Conservation (phyloP, 2,113 vertebrate genomes). For the Crotalus tigris region DNA sequence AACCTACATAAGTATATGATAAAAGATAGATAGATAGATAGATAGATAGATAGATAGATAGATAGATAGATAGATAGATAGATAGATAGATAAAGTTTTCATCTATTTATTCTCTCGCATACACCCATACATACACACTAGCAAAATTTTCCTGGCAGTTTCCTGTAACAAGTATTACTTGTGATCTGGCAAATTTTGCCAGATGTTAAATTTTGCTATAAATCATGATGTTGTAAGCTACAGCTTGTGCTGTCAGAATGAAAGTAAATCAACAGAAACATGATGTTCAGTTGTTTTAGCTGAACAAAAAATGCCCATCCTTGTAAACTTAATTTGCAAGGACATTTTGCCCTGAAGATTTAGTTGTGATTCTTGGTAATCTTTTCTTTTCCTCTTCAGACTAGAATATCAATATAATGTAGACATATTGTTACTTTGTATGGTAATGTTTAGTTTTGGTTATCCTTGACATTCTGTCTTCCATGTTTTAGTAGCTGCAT, state of each 20-base stretch:
- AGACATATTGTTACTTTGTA: not conserved
- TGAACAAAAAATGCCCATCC: not conserved
- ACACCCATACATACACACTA: not conserved
- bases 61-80: no score
- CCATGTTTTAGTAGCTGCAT: not conserved
- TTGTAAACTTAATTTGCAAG: not conserved
- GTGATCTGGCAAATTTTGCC: not conserved
- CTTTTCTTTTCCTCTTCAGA: not conserved
- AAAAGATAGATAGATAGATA: not conserved
- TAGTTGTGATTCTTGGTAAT: not conserved
- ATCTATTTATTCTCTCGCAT: not conserved
- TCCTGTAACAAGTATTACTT: not conserved
- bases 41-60: no score
- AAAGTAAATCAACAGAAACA: conserved; percentile 1
- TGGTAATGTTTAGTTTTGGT: not conserved
- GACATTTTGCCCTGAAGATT: not conserved
- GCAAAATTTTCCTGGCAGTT: not conserved
- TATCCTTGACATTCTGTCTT: not conserved
- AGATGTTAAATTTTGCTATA: not conserved
- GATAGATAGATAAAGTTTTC: not conserved
- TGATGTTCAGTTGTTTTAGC: not conserved
- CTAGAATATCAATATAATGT: not conserved
- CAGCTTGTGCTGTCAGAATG: not conserved
- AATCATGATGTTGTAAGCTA: not conserved
- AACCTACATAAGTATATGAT: not conserved